Evolutionary conservation across 2,888 invertebrate species (phyloP).

Genomic region (Epiperipatus broadwayi): DNA sequence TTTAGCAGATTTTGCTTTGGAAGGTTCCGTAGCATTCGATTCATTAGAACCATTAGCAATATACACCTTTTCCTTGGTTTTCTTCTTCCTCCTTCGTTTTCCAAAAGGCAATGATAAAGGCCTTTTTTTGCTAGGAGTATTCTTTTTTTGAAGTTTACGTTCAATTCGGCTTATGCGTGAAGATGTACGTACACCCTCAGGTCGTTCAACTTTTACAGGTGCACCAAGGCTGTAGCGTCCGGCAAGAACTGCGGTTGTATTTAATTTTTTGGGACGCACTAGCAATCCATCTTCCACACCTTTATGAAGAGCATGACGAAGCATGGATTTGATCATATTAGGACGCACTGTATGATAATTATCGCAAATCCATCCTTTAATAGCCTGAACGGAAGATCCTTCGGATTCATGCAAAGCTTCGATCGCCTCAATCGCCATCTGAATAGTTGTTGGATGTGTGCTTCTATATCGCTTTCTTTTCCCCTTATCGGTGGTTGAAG

Average conservation of each 20-base stretch:
- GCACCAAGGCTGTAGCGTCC: constrained; percentile 14
- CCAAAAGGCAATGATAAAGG: no score
- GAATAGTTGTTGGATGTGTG: constrained; percentile 16
- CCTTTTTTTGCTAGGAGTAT: no score
- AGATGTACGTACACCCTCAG: no score
- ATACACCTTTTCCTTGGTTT: no score
- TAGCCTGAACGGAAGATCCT: constrained; percentile 16
- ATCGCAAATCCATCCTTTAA: constrained; percentile 15
- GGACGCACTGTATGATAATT: constrained; percentile 16
- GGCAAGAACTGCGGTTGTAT: constrained; percentile 10
- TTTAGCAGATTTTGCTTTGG: no score
- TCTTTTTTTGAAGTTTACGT: no score
- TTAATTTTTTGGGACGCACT: constrained; percentile 14
- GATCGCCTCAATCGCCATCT: constrained; percentile 16
- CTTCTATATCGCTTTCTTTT: constrained; percentile 14
- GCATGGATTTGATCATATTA: constrained; percentile 17
- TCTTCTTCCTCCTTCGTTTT: no score
- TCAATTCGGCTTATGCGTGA: no score
- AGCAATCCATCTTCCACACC: constrained; percentile 14
- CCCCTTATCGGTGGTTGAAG: constrained; percentile 8
- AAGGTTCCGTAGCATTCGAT: no score
- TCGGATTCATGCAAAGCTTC: constrained; percentile 12
- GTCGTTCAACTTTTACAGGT: no score
- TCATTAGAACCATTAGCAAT: no score
- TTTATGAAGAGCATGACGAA: constrained; percentile 14